These are phyloP conservation scores for Julus scandinavius DNA, from an alignment of 2,888 invertebrate species.

Conservation along the genomic window DNA sequence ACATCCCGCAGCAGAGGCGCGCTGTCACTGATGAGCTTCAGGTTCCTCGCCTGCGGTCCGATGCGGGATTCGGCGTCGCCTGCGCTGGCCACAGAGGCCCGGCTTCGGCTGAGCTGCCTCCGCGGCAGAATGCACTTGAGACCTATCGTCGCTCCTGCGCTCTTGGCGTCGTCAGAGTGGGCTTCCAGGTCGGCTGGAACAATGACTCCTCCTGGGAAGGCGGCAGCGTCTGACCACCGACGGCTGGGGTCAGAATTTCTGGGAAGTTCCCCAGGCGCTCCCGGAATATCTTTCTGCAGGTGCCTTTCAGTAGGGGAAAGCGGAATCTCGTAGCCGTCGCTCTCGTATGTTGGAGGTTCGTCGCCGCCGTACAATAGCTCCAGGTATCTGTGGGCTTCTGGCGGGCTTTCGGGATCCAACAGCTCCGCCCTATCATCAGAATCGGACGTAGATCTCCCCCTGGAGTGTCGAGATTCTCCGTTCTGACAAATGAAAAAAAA, in stretches of 20 bases:
- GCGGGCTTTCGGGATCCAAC: conserved; percentile 35
- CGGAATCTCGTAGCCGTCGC: conserved; percentile 60
- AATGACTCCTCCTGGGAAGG: too few species aligned
- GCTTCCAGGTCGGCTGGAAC: not conserved
- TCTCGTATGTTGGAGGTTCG: conserved; percentile 52
- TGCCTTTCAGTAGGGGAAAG: conserved; percentile 39
- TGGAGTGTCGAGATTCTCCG: not conserved
- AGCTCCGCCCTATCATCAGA: conserved; percentile 51
- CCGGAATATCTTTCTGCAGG: not conserved
- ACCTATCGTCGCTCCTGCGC: not conserved
- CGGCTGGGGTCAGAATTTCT: not conserved
- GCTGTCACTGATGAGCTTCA: conserved; percentile 13
- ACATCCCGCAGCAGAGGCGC: not conserved
- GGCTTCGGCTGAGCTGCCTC: not conserved
- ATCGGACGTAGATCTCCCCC: not conserved
- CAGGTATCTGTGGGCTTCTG: conserved; percentile 59
- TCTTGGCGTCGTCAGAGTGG: not conserved
- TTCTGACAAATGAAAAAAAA: not conserved
- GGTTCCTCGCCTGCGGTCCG: not conserved
- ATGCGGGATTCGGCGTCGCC: not conserved
- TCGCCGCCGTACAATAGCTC: conserved; percentile 60
- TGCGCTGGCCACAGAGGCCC: not conserved
- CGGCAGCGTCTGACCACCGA: not conserved
- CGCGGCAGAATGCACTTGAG: too few species aligned
- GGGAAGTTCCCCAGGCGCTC: not conserved